Conservation (phyloP, 1,140 invertebrate species). For the Pentalonia nigronervosa region DNA sequence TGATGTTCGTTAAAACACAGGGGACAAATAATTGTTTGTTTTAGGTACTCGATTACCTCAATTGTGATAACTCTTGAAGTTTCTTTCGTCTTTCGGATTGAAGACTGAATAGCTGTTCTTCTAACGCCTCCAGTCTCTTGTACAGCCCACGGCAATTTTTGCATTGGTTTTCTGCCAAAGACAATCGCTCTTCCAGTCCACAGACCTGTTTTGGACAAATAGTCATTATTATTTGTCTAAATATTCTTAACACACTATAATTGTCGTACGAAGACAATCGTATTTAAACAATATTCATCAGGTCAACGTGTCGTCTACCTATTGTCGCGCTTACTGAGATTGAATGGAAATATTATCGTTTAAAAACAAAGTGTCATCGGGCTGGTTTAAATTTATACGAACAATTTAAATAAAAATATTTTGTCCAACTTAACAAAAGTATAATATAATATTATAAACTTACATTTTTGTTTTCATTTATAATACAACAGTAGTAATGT, state of each 20-base stretch:
- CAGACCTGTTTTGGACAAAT: constrained; percentile 8
- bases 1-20: not conserved
- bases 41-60: not conserved
- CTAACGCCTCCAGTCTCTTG: constrained; percentile 32
- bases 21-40: not conserved
- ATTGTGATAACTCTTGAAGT: constrained; percentile 32
- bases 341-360: not conserved
- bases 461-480: not conserved
- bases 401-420: not conserved
- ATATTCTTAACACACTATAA: not conserved
- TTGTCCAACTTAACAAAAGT: not conserved
- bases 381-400: not conserved
- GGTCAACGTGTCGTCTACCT: not conserved
- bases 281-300: not conserved
- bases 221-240: not conserved
- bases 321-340: not conserved
- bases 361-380: not conserved
- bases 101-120: constrained; percentile 30
- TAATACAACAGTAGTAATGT: not conserved
- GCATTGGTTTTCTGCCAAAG: constrained; percentile 33
- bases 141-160: constrained; percentile 42
- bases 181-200: constrained; percentile 44
- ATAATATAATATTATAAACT: not conserved
- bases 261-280: not conserved
- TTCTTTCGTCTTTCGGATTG: not conserved